phyloP scores from a whole-genome alignment of 2,113 vertebrate species.

The Ictalurus furcatus region DNA sequence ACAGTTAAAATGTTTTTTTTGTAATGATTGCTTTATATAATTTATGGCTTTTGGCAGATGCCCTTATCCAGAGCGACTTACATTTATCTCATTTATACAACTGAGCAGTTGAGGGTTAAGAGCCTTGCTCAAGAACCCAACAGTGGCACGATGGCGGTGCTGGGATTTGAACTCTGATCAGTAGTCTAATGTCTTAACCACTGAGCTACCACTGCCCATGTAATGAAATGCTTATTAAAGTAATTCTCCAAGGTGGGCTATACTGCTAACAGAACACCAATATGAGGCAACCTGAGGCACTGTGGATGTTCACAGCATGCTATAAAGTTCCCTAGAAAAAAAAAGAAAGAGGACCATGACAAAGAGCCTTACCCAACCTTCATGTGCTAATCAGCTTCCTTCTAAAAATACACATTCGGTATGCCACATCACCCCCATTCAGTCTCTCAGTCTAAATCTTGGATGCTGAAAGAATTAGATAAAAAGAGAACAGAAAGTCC shows the following conservation, averaged over 20 bases:
- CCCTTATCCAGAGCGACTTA: too few species aligned
- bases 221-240: conserved; percentile 52
- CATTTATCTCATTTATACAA: too few species aligned
- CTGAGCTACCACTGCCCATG: too few species aligned
- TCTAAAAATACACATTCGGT: conserved; percentile 10
- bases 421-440: conserved; percentile 28
- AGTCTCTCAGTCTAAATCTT: conserved; percentile 31
- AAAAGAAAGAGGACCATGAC: conserved; percentile 1
- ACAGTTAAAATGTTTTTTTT: background rate
- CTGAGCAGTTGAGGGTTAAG: too few species aligned
- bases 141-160: too few species aligned
- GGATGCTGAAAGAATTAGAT: conserved; percentile 37
- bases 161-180: too few species aligned
- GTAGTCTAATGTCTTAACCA: too few species aligned
- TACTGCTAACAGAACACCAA: conserved; percentile 36
- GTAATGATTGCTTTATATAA: too few species aligned
- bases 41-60: too few species aligned
- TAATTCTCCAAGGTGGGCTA: conserved; percentile 43
- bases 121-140: too few species aligned
- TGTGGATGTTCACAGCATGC: conserved; percentile 37
- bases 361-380: conserved; percentile 36
- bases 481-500: conserved; percentile 58
- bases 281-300: conserved; percentile 23
- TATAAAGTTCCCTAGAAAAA: conserved; percentile 48
- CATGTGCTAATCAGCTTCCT: conserved; percentile 45